Base-by-base conservation (phyloP, 2,888 invertebrate genomes). In the Monoplex corrugatus region DNA sequence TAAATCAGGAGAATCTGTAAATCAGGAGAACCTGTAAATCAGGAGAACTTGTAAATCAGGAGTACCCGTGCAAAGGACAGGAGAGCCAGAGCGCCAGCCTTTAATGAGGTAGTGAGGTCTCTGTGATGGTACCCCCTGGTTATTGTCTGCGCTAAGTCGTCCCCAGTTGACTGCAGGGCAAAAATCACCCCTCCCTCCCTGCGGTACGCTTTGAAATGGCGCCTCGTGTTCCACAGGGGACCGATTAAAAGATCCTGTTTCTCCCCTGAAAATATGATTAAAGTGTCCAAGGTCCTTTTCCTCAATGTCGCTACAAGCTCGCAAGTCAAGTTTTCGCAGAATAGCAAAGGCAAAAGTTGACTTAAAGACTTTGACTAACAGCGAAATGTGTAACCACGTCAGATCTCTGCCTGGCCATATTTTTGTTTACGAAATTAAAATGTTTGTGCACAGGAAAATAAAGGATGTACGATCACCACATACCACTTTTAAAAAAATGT, bases 211-310 rank as follows among this genome's bases (percentile, higher is more conserved):
- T 86, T 86, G 43, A 84, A 84, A 84, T 84, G 23, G 35, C 50
- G 50, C 19, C 1, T 23, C 35, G 84, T 50, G 6, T 43, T 23
- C 40, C 43, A 28, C 23, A 35, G 68, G 35, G 86, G 68, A 28
- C 86, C 68, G 86, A 86, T 86, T 86, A 86, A 86, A 86, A 57
- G 40, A 86, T 86, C 86, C 86, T 57, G 86, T 86, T 86, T 86
- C 86, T 86, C 35, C 28, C 40, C 68, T 16, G 10, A 35, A 86
- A 86, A 86, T 86, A 86, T 86, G 86, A 86, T 86, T 86, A 86
- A 86, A 86, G 86, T 86, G 86, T 86, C 86, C 86, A 38, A 40
- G 86, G 68, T 57, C 86, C n/a, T 86, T 86, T 86, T 2, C 86
- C 86, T 86, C 86, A 86, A 68, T 8, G 68, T 63, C 68, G 35